Evolutionary conservation across 2,797 vertebrate species (phyloP).

Genomic region (Sebastes oblongus): DNA sequence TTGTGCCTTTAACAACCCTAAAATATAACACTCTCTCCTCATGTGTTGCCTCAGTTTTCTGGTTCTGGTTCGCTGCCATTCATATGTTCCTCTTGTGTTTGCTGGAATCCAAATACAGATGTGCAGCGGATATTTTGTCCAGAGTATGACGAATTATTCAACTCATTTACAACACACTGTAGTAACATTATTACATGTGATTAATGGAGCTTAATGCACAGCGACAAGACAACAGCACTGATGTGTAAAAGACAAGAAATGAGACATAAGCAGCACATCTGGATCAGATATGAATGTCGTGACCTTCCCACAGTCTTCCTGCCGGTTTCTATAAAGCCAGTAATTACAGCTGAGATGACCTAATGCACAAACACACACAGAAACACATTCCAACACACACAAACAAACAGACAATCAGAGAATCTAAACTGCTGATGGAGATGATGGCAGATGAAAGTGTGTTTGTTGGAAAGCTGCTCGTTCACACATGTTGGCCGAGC

Average conservation of each 20-base stretch:
- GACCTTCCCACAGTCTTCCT: conserved; percentile 46
- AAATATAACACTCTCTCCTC: too few species aligned
- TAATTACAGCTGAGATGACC: conserved; percentile 26
- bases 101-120: neutral
- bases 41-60: neutral
- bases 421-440: neutral
- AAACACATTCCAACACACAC: conserved; percentile 4
- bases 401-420: neutral
- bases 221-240: neutral
- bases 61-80: neutral
- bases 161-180: neutral
- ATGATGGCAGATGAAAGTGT: conserved; percentile 13
- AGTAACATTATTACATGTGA: neutral
- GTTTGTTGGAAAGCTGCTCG: neutral
- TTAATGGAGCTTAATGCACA: neutral
- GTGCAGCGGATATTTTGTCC: neutral
- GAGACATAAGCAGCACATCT: neutral
- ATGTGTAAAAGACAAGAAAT: neutral
- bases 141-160: neutral
- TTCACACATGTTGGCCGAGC: neutral
- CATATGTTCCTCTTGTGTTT: neutral
- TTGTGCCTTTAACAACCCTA: neutral
- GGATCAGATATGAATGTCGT: conserved; percentile 4
- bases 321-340: neutral
- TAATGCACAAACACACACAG: neutral